Evolutionary conservation across 2,888 invertebrate species (phyloP).

Genomic region (Apoda limacodes): DNA sequence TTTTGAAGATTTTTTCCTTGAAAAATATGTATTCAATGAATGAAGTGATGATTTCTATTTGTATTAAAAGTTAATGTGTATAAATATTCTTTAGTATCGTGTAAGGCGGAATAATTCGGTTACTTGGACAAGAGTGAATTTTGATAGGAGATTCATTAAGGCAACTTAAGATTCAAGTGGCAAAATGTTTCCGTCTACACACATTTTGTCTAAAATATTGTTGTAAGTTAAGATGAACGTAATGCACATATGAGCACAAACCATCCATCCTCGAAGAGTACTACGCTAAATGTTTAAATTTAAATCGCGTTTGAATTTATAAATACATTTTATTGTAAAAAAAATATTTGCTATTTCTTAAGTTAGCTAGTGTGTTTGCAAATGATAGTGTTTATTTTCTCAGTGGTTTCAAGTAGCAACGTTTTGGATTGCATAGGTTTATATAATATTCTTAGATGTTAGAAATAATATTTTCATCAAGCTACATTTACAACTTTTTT

Average conservation of each 20-base stretch:
- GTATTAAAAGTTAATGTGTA: constrained; percentile 44
- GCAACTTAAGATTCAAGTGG: constrained; percentile 12
- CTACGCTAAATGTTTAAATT: constrained; percentile 62
- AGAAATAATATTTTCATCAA: no score
- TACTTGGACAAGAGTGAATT: no score
- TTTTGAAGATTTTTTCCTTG: constrained; percentile 64
- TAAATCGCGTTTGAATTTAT: constrained; percentile 68
- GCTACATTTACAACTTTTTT: no score
- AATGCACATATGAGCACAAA: constrained; percentile 68
- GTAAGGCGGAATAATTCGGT: constrained; percentile 24
- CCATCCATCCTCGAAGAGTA: constrained; percentile 64
- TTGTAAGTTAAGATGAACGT: constrained; percentile 54
- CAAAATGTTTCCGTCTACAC: constrained; percentile 22
- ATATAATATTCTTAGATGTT: no score
- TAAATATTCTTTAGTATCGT: constrained; percentile 35
- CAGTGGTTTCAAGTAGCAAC: constrained; percentile 43
- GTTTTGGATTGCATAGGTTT: constrained; percentile 47
- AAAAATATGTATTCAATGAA: constrained; percentile 53
- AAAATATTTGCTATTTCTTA: constrained; percentile 65
- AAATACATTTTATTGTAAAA: constrained; percentile 67
- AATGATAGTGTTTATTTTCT: constrained; percentile 65
- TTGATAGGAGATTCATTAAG: constrained; percentile 7
- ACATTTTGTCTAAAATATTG: constrained; percentile 44
- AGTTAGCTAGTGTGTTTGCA: constrained; percentile 65
- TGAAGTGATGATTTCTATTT: no score